Conservation (phyloP, 2,888 invertebrate genomes). For the Amaurobius ferox region DNA sequence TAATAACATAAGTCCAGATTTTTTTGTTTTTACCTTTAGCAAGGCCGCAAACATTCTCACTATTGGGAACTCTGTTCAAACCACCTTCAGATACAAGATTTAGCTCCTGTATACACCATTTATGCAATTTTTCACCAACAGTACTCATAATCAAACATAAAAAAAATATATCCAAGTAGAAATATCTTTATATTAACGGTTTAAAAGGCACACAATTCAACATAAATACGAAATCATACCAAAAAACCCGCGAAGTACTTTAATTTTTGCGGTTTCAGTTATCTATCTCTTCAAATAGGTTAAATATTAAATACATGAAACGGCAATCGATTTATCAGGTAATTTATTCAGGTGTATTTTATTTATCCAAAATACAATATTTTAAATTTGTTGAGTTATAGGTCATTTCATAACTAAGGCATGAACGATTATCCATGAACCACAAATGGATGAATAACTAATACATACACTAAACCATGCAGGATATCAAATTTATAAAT, state of each 20-base stretch:
- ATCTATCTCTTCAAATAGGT: neutral
- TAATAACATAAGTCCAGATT: slow-evolving; percentile 23
- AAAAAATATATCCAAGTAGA: neutral
- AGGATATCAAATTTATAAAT: no score
- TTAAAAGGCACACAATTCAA: no score
- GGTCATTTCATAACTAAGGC: no score
- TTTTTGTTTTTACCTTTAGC: slow-evolving; percentile 16
- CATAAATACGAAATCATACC: no score
- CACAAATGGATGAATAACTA: no score
- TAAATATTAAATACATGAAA: no score
- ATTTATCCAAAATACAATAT: no score
- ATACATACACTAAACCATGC: no score
- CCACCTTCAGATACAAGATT: slow-evolving; percentile 21
- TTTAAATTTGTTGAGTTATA: no score
- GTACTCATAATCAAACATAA: neutral
- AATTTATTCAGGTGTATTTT: no score
- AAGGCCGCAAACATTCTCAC: neutral
- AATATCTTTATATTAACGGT: neutral
- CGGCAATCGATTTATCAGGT: neutral
- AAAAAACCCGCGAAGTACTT: neutral
- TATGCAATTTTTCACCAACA: slow-evolving; percentile 10
- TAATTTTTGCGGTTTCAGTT: neutral
- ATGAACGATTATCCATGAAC: no score
- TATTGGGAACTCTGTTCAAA: neutral
- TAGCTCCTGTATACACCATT: slow-evolving; percentile 4